Evolutionary conservation across 2,797 vertebrate genomes (phyloP).

Genomic region (Rhabdophis nuchalis): DNA sequence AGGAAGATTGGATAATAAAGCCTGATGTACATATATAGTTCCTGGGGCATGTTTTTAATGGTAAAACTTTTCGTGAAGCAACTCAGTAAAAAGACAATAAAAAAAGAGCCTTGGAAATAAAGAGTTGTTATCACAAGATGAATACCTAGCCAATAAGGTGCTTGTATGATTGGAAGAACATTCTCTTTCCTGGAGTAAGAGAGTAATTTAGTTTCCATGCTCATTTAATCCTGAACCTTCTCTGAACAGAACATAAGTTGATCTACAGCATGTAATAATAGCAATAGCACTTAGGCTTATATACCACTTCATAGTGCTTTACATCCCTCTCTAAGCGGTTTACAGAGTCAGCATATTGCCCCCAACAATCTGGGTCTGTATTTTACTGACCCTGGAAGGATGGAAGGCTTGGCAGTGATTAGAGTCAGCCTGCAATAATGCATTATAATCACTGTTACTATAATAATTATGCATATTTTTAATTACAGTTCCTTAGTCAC

Average conservation of each 20-base stretch:
- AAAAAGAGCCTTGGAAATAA: slow-evolving; percentile 73
- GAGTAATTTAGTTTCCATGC: slow-evolving; percentile 80
- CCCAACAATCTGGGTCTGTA: neutral
- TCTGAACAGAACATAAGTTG: slow-evolving; percentile 77
- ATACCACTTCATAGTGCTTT: neutral
- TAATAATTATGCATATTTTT: slow-evolving; percentile 76
- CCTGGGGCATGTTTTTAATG: slow-evolving; percentile 74
- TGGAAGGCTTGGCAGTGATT: neutral
- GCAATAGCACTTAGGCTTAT: neutral
- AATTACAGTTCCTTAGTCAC: slow-evolving; percentile 74
- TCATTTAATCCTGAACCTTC: slow-evolving; percentile 75
- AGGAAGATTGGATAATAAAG: slow-evolving; percentile 73
- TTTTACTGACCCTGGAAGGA: neutral
- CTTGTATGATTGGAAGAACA: slow-evolving; percentile 70
- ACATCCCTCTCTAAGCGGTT: neutral
- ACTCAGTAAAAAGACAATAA: slow-evolving; percentile 69
- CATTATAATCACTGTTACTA: neutral
- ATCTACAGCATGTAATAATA: slow-evolving; percentile 73
- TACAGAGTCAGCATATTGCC: neutral
- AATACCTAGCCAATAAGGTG: slow-evolving; percentile 75
- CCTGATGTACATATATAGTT: slow-evolving; percentile 74
- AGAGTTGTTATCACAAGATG: slow-evolving; percentile 76
- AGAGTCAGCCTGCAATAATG: neutral
- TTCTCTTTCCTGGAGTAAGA: slow-evolving; percentile 78
- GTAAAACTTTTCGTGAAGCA: slow-evolving; percentile 75